Evolutionary conservation across 2,888 invertebrate genomes (phyloP), one percentile per base, ranked within the genome.

Genomic region (Thecocarcelia acutangulata): DNA sequence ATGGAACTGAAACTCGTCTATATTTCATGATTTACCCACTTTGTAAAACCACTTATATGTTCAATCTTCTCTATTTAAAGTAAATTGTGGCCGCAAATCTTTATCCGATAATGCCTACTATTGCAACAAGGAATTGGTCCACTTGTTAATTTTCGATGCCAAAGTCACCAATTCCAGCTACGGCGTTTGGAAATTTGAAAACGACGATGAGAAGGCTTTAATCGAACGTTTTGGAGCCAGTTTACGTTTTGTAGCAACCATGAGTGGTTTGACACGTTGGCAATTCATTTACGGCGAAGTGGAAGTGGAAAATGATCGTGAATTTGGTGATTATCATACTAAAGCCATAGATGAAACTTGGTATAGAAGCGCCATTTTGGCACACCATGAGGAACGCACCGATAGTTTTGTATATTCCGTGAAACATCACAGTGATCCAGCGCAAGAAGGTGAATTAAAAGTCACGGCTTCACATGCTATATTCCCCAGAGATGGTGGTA

Each of bases 231-330:
- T 96, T 86, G 94, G 95, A 83, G 95, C 95, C 3, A 94, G 94
- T 50, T 91, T 96, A 17, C 92, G 96, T 54, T 97, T 96, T 89
- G 94, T 97, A 24, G 95, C 97, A 0, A 97, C 97, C 0, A 95
- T 97, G 90, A 97, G 97, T 87, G 97, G 97, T 0, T 91, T 97
- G 0, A 97, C 97, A 0, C 92, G 97, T 68, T 97, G 97, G 97
- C 95, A 97, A 89, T 94, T 95, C 85, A 93, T 95, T 54, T 92
- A 92, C 75, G 93, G 92, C 17, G 94, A 93, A 85, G 93, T 93
- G 19, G 91, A 91, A 80, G 90, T 91, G 11, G 91, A 91, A 21
- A 89, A 88, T 24, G 90, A 90, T 85, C 87, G 94, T 17, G 94
- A 94, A 83, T 97, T 97, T 87, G 96, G 96, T 11, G 95, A 96